Evolutionary conservation across 2,797 vertebrate genomes (phyloP), one percentile per base, ranked within the genome.

Genomic region (Rhabdomys pumilio): DNA sequence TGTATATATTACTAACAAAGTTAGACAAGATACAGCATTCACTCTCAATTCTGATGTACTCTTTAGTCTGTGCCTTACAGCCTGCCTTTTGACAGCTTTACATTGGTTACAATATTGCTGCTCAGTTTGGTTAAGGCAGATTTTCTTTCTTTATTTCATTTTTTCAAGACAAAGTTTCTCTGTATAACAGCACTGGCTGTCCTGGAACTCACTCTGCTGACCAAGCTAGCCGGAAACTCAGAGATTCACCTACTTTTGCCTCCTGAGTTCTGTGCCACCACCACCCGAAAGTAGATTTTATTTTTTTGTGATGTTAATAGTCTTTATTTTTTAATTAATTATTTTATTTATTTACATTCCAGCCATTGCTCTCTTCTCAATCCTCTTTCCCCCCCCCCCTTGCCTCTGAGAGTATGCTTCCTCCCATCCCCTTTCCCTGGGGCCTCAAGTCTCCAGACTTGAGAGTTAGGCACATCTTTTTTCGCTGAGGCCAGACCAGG

Each of bases 1-100:
- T n/a, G 10, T 69, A 19, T 87, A 29, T 38, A 19, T 89, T 92
- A 92, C 84, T 29, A 83, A n/a, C 84, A 80, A 97, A 93, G 75
- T 75, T 29, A 86, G 65, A 89, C 22, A 57, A 67, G 83, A 57
- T 34, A 84, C 55, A 91, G 65, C 50, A 88, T 34, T 65, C 61
- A 76, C 17, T 79, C 59, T 12, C 53, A 19, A 53, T 63, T 29
- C 59, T n/a, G 34, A 67, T 44, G 2, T 47, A 55, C 19, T 83
- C 50, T 89, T 79, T 82, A 76, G 67, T 47, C 59, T 57, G 53
- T 59, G 19, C 38, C 15, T 80, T 82, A 57, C 53, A 76, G 61
- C 77, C 95, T 87, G 22, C 12, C 61, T 63, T 31, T 65, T 14
- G n/a, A 79, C 11, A 57, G 38, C 12, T 65, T 87, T 80, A 12